phyloP scores from a whole-genome alignment of 2,113 vertebrate genomes.

The Thomomys bottae region DNA sequence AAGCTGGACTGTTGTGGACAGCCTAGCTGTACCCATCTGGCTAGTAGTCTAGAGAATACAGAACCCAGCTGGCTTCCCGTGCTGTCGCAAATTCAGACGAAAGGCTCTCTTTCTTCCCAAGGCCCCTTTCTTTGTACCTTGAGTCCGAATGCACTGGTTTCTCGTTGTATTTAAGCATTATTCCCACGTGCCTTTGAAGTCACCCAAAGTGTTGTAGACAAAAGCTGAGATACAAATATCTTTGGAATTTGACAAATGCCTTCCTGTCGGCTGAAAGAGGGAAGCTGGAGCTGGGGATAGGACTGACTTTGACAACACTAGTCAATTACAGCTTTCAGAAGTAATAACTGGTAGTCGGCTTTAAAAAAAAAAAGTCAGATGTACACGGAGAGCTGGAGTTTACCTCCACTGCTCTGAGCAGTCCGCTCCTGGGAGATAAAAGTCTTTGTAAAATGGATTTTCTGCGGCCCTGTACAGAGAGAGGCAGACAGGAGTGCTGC shows the following conservation, averaged over 20 bases:
- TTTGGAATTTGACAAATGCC: conserved; percentile 68
- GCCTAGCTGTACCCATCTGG: conserved; percentile 33
- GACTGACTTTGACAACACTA: conserved; percentile 72
- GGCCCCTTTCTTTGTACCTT: background rate
- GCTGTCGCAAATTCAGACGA: background rate
- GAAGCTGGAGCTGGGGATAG: conserved; percentile 63
- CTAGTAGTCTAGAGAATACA: background rate
- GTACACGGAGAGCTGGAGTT: conserved; percentile 48
- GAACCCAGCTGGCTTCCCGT: background rate
- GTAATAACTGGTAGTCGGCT: conserved; percentile 69
- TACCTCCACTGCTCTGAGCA: conserved; percentile 70
- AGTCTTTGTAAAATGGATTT: conserved; percentile 66
- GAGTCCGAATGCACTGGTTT: background rate
- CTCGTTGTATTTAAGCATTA: conserved; percentile 32
- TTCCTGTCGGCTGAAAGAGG: conserved; percentile 28
- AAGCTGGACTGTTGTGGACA: conserved; percentile 71
- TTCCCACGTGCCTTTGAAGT: conserved; percentile 70
- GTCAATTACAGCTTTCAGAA: conserved; percentile 74
- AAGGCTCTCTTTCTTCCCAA: background rate
- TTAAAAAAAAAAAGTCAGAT: conserved; percentile 42
- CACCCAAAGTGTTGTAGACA: accelerated
- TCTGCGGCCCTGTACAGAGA: conserved; percentile 40
- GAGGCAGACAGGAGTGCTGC: background rate
- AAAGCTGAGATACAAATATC: conserved; percentile 59
- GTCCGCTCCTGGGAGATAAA: conserved; percentile 55